Conservation (phyloP, 2,113 vertebrate genomes). For the Muntiacus reevesi region DNA sequence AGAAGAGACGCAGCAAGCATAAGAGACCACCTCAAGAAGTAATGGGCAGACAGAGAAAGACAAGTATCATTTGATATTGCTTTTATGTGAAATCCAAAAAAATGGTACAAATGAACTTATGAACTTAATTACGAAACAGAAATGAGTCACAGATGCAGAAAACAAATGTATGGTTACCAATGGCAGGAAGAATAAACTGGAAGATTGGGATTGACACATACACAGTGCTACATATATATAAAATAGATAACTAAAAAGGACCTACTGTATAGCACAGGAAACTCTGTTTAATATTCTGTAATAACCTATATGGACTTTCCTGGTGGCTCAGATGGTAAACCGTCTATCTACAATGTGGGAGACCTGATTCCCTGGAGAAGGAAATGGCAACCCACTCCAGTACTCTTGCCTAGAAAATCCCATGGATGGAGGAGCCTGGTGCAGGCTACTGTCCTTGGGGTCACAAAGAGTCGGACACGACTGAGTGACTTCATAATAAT, state of each 20-base stretch:
- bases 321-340: no score
- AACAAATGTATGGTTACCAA: neutral
- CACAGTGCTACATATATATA: neutral
- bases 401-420: no score
- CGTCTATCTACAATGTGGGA: no score
- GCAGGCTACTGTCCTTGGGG: no score
- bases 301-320: neutral
- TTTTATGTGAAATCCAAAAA: neutral
- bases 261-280: neutral
- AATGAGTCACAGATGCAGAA: neutral
- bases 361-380: no score
- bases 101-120: neutral
- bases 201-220: neutral
- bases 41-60: neutral
- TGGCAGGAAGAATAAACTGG: neutral
- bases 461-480: no score
- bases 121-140: neutral
- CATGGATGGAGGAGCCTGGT: no score
- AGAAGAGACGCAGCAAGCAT: neutral
- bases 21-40: neutral
- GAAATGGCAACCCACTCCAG: no score
- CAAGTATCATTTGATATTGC: neutral
- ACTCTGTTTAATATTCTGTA: neutral
- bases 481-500: neutral
- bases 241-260: neutral